Conservation (phyloP, 2,797 vertebrate species). For the Eremophila alpestris region DNA sequence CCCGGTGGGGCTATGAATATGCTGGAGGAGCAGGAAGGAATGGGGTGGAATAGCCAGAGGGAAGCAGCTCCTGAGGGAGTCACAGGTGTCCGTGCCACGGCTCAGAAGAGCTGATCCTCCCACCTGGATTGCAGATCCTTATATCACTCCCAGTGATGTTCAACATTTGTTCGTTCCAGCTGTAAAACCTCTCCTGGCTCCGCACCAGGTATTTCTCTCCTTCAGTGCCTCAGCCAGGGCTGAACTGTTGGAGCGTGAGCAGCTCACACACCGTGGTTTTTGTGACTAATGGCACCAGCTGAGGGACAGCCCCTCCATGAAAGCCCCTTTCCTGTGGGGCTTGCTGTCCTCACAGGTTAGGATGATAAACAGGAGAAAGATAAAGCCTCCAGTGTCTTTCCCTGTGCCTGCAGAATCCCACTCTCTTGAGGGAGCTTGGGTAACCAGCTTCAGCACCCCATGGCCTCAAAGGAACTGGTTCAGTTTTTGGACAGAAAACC, state of each 20-base stretch:
- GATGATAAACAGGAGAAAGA: background rate
- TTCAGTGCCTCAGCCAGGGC: background rate
- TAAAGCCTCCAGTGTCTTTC: background rate
- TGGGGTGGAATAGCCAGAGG: background rate
- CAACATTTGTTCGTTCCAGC: slow-evolving; percentile 34
- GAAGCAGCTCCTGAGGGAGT: background rate
- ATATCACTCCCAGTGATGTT: background rate
- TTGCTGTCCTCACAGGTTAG: background rate
- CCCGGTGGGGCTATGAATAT: accelerated
- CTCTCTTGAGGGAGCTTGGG: background rate
- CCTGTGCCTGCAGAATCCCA: background rate
- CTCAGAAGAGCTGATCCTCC: background rate
- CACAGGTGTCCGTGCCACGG: background rate
- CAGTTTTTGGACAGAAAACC: background rate
- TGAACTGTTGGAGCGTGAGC: background rate
- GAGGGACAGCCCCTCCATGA: background rate
- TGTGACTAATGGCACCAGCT: accelerated
- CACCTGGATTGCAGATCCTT: background rate
- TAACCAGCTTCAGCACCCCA: background rate
- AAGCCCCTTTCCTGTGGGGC: accelerated
- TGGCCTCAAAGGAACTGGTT: accelerated
- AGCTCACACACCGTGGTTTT: background rate
- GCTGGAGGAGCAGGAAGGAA: background rate
- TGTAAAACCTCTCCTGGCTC: slow-evolving; percentile 53
- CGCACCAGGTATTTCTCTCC: background rate